Base-by-base conservation (phyloP, 2,888 invertebrate species). In the Drosophila emarginata region DNA sequence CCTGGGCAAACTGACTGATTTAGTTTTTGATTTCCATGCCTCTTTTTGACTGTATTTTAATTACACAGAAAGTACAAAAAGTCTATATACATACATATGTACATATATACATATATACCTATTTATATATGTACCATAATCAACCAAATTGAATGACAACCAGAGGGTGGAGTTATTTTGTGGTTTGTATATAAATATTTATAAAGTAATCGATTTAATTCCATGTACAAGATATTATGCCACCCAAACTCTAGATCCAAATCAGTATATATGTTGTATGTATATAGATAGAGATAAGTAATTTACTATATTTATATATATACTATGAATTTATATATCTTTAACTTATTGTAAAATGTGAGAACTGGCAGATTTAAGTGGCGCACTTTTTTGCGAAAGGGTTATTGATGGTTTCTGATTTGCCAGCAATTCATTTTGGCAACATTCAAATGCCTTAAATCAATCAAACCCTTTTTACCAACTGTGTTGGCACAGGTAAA, bases 401-500 rank as follows among this genome's bases (percentile, higher is more conserved):
- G 12, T 45, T 45, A 45, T 45, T 45, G 45, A 45, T 45, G 45
- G 45, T 9, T 11, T 45, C 40, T 18, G 15, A 45, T 45, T 45
- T 45, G 40, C 40, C 40, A 18, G 15, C 45, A 45, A 45, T 45
- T 45, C 45, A 21, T 45, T 45, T 45, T 21, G 18, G 18, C 18
- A 21, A 45, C 21, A 21, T 21, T 11, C 45, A 12, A 11, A 45
- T 45, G 45, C 45, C 4, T 45, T 45, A 45, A 45, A 45, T 45
- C 45, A 28, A 32, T 53, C 15, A 14, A 53, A 53, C 26, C 45
- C 45, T 53, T 53, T 53, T 53, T 18, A 54, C 54, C 54, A 54
- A 71, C 58, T 72, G 57, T 72, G 64, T 64, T 59, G 9, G 40
- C 11, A 1, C 45, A 45, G 45, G 64, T 56, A 64, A 58, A 39